Evolutionary conservation across 2,797 vertebrate species (phyloP).

Genomic region (Oryzias sinensis): DNA sequence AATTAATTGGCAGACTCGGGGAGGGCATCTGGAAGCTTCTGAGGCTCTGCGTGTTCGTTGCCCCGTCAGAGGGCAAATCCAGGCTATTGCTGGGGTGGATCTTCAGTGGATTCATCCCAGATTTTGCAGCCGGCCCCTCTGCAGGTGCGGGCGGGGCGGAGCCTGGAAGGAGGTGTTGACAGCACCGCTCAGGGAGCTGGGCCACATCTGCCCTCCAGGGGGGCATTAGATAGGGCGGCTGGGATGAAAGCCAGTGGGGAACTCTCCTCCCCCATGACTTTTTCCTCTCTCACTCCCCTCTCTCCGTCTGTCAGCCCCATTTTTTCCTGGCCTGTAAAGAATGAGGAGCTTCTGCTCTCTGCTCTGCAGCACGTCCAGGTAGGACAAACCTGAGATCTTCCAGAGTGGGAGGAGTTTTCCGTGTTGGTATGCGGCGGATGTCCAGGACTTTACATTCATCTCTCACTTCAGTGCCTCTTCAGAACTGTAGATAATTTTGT

Average conservation of each 20-base stretch:
- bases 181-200: slow-evolving; percentile 82
- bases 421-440: slow-evolving; percentile 19
- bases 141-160: slow-evolving; percentile 43
- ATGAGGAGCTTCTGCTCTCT: slow-evolving; percentile 96
- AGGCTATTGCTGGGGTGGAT: slow-evolving; percentile 7
- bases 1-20: slow-evolving; percentile 48
- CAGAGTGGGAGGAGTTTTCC: slow-evolving; percentile 18
- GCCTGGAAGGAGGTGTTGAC: slow-evolving; percentile 65
- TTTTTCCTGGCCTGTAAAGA: slow-evolving; percentile 58
- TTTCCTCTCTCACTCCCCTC: slow-evolving; percentile 15
- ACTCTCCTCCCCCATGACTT: slow-evolving; percentile 57
- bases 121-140: slow-evolving; percentile 45
- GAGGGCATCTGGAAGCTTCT: slow-evolving; percentile 66
- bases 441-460: slow-evolving; percentile 15
- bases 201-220: slow-evolving; percentile 80
- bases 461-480: slow-evolving; percentile 8
- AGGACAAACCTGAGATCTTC: slow-evolving; percentile 59
- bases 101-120: slow-evolving; percentile 2
- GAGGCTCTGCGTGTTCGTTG: slow-evolving; percentile 49
- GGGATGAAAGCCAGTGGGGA: slow-evolving; percentile 51
- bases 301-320: slow-evolving; percentile 43
- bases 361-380: slow-evolving; percentile 98
- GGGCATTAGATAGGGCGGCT: slow-evolving; percentile 78
- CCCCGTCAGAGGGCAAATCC: slow-evolving; percentile 42
- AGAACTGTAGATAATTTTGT: slow-evolving; percentile 15